These are phyloP conservation scores for Xiphophorus hellerii DNA, from an alignment of 2,113 vertebrate genomes.

Conservation along the genomic window DNA sequence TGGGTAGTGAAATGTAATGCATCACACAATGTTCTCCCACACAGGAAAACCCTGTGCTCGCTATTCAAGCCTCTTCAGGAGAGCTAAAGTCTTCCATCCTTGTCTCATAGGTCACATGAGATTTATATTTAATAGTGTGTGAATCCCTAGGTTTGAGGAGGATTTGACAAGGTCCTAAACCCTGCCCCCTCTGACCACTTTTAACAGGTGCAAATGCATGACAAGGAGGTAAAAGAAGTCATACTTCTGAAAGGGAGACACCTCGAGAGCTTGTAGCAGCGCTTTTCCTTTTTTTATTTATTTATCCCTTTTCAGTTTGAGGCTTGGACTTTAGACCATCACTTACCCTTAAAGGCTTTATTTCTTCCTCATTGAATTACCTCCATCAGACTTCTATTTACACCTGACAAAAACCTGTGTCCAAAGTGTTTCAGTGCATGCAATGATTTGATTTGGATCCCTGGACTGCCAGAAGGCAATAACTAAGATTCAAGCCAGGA, in stretches of 20 bases:
- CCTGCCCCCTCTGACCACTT: conserved; percentile 24
- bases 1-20: conserved; percentile 74
- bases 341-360: conserved; percentile 39
- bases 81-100: conserved; percentile 48
- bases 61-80: conserved; percentile 55
- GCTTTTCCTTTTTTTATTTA: conserved; percentile 35
- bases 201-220: conserved; percentile 46
- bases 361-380: conserved; percentile 65
- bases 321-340: conserved; percentile 26
- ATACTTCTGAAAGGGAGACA: conserved; percentile 36
- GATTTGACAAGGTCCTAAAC: conserved; percentile 64
- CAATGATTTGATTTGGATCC: conserved; percentile 65
- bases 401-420: conserved; percentile 50
- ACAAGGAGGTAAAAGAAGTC: conserved; percentile 41
- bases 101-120: conserved; percentile 58
- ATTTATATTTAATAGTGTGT: conserved; percentile 73
- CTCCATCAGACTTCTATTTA: conserved; percentile 56
- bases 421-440: conserved; percentile 42
- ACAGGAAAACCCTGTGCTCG: conserved; percentile 59
- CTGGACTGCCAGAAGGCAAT: conserved; percentile 26
- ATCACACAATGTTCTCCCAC: conserved; percentile 70
- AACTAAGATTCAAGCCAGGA: conserved; percentile 26
- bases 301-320: neutral
- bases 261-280: conserved; percentile 36
- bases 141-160: conserved; percentile 61